These are phyloP conservation scores for Thelaira solivaga DNA, from an alignment of 2,888 invertebrate species.

Conservation along the genomic window DNA sequence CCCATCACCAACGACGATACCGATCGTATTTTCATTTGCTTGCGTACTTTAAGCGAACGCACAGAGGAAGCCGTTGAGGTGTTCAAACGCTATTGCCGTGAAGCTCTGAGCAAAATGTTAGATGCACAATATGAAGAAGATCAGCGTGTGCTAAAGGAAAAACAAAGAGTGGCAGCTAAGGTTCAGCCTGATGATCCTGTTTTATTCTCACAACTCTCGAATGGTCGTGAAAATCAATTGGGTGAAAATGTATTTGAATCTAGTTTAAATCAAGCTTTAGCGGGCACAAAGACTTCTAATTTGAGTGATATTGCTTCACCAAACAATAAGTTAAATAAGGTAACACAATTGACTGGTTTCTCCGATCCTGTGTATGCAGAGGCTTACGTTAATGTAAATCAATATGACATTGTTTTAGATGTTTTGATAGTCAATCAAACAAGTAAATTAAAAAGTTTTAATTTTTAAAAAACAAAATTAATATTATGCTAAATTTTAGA, in stretches of 20 bases:
- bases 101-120: constrained; percentile 89
- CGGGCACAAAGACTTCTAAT: constrained; percentile 79
- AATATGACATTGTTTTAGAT: constrained; percentile 98
- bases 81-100: constrained; percentile 85
- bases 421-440: constrained; percentile 99
- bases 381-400: constrained; percentile 99
- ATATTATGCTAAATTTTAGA: constrained; percentile 74
- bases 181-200: constrained; percentile 93
- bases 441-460: constrained; percentile 76
- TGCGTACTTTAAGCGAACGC: constrained; percentile 85
- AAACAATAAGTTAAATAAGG: constrained; percentile 83
- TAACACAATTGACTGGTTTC: constrained; percentile 98
- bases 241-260: constrained; percentile 91
- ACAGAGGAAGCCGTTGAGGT: constrained; percentile 83
- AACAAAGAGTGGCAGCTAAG: constrained; percentile 82
- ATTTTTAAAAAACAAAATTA: background rate
- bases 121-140: constrained; percentile 83
- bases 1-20: constrained; percentile 97
- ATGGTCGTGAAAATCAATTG: constrained; percentile 81
- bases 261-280: constrained; percentile 92
- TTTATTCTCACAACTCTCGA: constrained; percentile 86
- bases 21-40: constrained; percentile 90
- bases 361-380: constrained; percentile 99
- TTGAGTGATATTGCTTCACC: constrained; percentile 79
- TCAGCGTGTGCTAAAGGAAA: constrained; percentile 79